Evolutionary conservation across 2,888 invertebrate species (phyloP).

Genomic region (Conops quadrifasciatus): DNA sequence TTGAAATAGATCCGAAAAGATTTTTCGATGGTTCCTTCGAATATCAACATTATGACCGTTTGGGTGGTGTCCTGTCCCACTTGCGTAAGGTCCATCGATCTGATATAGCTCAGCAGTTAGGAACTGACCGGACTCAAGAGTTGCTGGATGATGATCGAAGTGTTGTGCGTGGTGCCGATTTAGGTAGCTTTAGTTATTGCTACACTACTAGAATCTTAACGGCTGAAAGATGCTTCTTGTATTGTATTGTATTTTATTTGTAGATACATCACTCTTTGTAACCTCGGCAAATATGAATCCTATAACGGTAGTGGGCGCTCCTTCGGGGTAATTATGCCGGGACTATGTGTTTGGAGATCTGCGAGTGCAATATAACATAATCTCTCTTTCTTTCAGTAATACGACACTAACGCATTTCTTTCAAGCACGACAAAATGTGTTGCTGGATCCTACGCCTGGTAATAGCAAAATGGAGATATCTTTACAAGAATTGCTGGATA

Average conservation of each 20-base stretch:
- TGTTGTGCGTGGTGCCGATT: conserved; percentile 50
- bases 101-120: conserved; percentile 58
- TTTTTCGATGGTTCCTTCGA: conserved; percentile 62
- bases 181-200: conserved; percentile 49
- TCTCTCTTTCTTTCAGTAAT: conserved; percentile 38
- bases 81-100: conserved; percentile 60
- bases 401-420: conserved; percentile 55
- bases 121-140: conserved; percentile 53
- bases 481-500: conserved; percentile 60
- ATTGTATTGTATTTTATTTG: conserved; percentile 20
- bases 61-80: conserved; percentile 64
- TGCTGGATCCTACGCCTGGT: conserved; percentile 51
- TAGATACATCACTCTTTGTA: conserved; percentile 59
- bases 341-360: neutral
- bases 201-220: neutral
- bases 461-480: conserved; percentile 53
- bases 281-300: conserved; percentile 58
- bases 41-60: conserved; percentile 63
- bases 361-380: neutral
- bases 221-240: no score
- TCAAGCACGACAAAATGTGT: conserved; percentile 47
- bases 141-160: conserved; percentile 55
- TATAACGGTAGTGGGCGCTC: conserved; percentile 56
- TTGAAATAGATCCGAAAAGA: conserved; percentile 55
- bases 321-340: conserved; percentile 50